These are phyloP conservation scores for Cerastis leucographa DNA, from an alignment of 2,888 invertebrate species.

Conservation along the genomic window DNA sequence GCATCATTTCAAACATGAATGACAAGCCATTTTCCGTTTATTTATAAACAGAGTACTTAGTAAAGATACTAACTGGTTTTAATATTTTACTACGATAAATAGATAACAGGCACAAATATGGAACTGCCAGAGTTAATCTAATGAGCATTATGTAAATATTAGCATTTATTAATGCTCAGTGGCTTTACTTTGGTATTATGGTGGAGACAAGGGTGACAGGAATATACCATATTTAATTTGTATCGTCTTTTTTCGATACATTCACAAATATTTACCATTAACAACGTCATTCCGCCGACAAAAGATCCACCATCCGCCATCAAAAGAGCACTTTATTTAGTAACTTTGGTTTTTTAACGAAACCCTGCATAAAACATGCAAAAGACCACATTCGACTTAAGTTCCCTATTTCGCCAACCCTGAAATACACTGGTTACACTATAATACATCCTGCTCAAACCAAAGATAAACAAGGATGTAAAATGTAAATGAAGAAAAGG, in stretches of 20 bases:
- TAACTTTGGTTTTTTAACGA: neutral
- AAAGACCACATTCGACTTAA: neutral
- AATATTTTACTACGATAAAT: neutral
- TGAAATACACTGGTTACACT: constrained; percentile 14
- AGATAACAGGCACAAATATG: constrained; percentile 9
- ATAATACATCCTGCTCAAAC: neutral
- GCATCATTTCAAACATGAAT: constrained; percentile 43
- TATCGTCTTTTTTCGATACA: neutral
- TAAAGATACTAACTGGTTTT: constrained; percentile 23
- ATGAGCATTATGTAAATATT: neutral
- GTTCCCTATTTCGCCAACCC: neutral
- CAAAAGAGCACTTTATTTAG: neutral
- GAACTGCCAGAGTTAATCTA: constrained; percentile 10
- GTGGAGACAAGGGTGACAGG: neutral
- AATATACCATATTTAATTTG: constrained; percentile 8
- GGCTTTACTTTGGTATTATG: neutral
- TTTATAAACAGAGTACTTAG: constrained; percentile 22
- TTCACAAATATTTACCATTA: neutral
- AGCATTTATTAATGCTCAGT: neutral
- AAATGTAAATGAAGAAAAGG: neutral
- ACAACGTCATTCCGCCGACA: neutral
- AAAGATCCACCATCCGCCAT: too few species aligned
- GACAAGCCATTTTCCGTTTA: constrained; percentile 33
- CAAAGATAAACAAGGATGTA: constrained; percentile 4
- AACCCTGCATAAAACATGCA: neutral